phyloP scores from a whole-genome alignment of 2,888 invertebrate species.

The Oscheius myriophilus region DNA sequence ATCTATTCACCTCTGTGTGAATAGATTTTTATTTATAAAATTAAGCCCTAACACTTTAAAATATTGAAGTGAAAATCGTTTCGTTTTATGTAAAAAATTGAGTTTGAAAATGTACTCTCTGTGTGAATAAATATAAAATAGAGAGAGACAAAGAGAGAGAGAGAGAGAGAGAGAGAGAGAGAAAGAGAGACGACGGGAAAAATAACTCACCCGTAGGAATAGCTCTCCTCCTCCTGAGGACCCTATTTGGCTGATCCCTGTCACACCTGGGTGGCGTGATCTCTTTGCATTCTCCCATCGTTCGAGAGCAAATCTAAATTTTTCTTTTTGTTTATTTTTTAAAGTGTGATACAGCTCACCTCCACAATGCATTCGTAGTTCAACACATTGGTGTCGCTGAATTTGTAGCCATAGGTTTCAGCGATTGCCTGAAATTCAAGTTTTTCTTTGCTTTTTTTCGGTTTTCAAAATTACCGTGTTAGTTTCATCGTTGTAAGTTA shows the following conservation, averaged over 20 bases:
- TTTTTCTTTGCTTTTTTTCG: too few relatives aligned
- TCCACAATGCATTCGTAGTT: conserved; percentile 69
- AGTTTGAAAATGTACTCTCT: too few relatives aligned
- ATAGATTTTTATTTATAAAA: conserved; percentile 5
- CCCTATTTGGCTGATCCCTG: conserved; percentile 26
- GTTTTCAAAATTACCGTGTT: conserved; percentile 44
- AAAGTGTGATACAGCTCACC: conserved; percentile 47
- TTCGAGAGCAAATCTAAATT: conserved; percentile 25
- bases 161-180: too few relatives aligned
- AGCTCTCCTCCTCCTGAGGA: conserved; percentile 10
- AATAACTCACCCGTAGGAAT: too few relatives aligned
- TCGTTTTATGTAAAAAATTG: too few relatives aligned
- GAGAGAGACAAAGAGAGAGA: too few relatives aligned
- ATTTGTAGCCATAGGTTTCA: conserved; percentile 69
- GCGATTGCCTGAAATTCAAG: conserved; percentile 48
- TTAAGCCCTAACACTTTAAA: too few relatives aligned
- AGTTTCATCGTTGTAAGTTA: conserved; percentile 51
- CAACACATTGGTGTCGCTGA: conserved; percentile 64
- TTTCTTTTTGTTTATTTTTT: neutral
- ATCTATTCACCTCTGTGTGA: too few relatives aligned
- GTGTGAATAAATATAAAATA: too few relatives aligned
- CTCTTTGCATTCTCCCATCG: conserved; percentile 61
- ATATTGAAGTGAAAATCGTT: too few relatives aligned
- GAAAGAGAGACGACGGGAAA: too few relatives aligned
- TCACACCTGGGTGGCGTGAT: conserved; percentile 62